These are phyloP conservation scores for Grapholita molesta DNA, from an alignment of 1,140 invertebrate species.

Conservation along the genomic window DNA sequence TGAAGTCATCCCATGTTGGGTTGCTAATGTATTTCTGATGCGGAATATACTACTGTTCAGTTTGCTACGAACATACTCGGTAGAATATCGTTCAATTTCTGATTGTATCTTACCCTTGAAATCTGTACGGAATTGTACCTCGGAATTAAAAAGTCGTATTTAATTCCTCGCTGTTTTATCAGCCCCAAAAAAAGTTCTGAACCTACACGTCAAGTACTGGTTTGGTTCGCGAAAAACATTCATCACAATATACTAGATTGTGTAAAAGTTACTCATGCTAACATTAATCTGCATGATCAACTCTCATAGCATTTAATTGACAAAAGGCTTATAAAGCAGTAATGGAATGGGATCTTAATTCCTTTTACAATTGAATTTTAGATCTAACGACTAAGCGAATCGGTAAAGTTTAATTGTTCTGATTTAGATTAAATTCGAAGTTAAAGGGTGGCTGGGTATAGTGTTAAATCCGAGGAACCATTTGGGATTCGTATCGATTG, in stretches of 20 bases:
- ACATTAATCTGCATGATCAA: background rate
- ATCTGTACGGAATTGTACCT: too few species aligned
- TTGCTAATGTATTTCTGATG: too few species aligned
- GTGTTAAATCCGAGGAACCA: background rate
- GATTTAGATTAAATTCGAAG: background rate
- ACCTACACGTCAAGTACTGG: too few species aligned
- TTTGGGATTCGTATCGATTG: background rate
- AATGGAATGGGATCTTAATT: background rate
- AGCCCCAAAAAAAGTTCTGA: too few species aligned
- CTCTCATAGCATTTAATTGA: background rate
- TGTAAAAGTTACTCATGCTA: background rate
- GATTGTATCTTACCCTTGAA: too few species aligned
- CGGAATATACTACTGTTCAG: too few species aligned
- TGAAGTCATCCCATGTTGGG: too few species aligned
- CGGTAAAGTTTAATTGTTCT: background rate
- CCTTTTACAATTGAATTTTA: background rate
- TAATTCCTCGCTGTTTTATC: too few species aligned
- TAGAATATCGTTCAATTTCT: too few species aligned
- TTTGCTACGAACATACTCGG: too few species aligned
- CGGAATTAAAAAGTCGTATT: too few species aligned
- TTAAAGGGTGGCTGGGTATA: background rate
- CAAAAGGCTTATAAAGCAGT: background rate
- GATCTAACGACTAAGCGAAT: background rate
- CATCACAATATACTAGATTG: background rate
- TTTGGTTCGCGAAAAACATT: background rate